Evolutionary conservation across 2,888 invertebrate genomes (phyloP).

Genomic region (Amblyjoppa fuscipennis): DNA sequence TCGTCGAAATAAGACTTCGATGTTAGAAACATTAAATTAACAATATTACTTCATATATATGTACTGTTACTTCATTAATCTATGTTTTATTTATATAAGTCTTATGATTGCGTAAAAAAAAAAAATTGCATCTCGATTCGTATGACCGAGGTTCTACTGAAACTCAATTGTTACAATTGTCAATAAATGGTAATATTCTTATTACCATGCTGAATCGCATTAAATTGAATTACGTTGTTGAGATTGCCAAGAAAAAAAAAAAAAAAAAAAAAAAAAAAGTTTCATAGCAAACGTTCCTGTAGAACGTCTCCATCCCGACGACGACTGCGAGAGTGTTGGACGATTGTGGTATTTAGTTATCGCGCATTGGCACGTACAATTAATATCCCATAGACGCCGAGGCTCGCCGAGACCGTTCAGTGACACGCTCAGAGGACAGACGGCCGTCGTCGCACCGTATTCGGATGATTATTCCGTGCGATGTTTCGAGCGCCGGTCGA

Average conservation of each 20-base stretch:
- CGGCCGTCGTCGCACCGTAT: not conserved
- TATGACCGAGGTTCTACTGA: too few species aligned
- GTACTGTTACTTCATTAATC: too few species aligned
- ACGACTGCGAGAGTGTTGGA: not conserved
- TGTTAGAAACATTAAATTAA: too few species aligned
- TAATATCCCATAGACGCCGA: not conserved
- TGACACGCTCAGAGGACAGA: not conserved
- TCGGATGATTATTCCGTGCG: not conserved
- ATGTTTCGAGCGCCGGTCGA: conserved; percentile 5
- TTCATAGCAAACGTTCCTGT: too few species aligned
- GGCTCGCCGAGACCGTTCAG: not conserved
- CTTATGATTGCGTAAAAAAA: too few species aligned
- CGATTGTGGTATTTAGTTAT: not conserved
- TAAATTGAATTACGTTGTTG: not conserved
- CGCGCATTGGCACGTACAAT: not conserved
- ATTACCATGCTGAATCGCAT: not conserved
- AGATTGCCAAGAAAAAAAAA: not conserved
- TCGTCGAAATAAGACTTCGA: too few species aligned
- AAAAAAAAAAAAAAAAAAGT: not conserved
- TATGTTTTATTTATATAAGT: too few species aligned
- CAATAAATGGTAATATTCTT: too few species aligned
- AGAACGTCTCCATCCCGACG: too few species aligned
- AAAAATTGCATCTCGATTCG: too few species aligned
- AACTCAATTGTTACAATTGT: too few species aligned
- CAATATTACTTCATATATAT: too few species aligned